Evolutionary conservation across 2,113 vertebrate genomes (phyloP).

Genomic region (Saguinus midas): DNA sequence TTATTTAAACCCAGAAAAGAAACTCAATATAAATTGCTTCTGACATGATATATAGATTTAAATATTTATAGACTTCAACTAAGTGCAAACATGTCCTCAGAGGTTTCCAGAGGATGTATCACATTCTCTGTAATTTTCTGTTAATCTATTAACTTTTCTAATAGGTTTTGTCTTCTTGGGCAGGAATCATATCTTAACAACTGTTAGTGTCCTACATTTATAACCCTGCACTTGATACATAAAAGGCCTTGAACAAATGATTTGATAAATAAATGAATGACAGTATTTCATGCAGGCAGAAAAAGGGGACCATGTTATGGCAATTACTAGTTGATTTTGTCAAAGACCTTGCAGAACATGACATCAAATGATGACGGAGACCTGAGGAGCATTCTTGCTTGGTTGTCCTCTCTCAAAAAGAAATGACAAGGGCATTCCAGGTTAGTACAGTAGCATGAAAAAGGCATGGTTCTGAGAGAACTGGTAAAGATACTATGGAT

Average conservation of each 20-base stretch:
- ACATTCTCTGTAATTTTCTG: not conserved
- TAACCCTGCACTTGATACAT: not conserved
- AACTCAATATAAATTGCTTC: not conserved
- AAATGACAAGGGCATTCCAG: not conserved
- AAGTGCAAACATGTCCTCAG: not conserved
- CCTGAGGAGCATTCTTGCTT: not conserved
- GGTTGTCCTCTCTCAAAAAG: not conserved
- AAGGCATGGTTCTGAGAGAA: not conserved
- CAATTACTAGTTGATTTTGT: not conserved
- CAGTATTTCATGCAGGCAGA: not conserved
- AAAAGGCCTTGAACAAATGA: not conserved
- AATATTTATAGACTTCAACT: not conserved
- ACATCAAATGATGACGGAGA: not conserved
- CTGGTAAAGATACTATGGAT: not conserved
- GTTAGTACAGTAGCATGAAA: not conserved
- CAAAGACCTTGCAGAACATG: not conserved
- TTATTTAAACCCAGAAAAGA: not conserved
- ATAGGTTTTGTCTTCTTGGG: not conserved
- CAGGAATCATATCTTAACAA: not conserved
- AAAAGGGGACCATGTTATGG: not conserved
- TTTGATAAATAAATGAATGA: not conserved
- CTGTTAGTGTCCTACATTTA: not conserved
- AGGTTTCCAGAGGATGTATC: not conserved
- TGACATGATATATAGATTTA: not conserved
- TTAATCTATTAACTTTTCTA: not conserved